Conservation (phyloP, 2,888 invertebrate species). For the Ctena decussata region DNA sequence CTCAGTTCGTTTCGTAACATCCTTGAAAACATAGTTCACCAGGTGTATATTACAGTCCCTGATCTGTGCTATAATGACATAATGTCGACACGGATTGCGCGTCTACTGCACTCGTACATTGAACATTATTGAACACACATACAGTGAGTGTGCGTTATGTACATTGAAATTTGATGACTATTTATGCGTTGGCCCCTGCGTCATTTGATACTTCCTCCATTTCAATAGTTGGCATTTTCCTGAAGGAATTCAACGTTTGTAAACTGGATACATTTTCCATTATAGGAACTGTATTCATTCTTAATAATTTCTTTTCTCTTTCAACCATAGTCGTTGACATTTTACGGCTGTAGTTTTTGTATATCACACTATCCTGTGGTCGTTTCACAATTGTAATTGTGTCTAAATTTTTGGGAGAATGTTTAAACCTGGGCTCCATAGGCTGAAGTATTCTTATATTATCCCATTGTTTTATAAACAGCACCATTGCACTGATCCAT, state of each 20-base stretch:
- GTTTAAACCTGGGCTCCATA: constrained; percentile 82
- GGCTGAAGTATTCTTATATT: constrained; percentile 85
- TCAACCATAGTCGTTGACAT: constrained; percentile 82
- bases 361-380: constrained; percentile 86
- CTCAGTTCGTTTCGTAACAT: too few relatives aligned
- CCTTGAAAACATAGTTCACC: too few relatives aligned
- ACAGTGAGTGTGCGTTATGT: too few relatives aligned
- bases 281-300: constrained; percentile 82
- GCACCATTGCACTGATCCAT: constrained; percentile 83
- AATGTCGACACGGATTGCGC: too few relatives aligned
- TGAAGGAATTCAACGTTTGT: constrained; percentile 54
- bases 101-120: too few relatives aligned
- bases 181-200: too few relatives aligned
- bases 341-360: constrained; percentile 84
- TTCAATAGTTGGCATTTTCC: constrained; percentile 71
- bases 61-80: too few relatives aligned
- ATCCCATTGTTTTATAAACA: constrained; percentile 85
- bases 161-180: too few relatives aligned
- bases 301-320: constrained; percentile 78
- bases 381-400: constrained; percentile 84
- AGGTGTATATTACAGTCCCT: too few relatives aligned
- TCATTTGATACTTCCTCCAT: constrained; percentile 68
- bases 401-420: constrained; percentile 84
- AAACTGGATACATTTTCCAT: constrained; percentile 68
- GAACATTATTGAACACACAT: too few relatives aligned